Percentiles rank a stretch among this genome's conserved stretches.
Conservation (phyloP, 2,797 vertebrate species). For the Hipposideros larvatus region DNA sequence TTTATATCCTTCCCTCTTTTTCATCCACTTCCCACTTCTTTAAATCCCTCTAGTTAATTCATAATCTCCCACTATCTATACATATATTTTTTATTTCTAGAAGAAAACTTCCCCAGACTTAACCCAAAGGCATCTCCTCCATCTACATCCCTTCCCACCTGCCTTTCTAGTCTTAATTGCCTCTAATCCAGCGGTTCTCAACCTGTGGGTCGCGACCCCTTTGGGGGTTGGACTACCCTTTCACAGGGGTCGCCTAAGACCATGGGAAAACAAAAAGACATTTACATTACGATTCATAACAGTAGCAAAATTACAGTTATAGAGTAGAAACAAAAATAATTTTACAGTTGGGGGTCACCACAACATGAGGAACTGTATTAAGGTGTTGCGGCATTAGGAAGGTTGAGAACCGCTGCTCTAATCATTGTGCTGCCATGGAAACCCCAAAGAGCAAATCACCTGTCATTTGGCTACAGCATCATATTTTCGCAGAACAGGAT, state of each 20-base stretch:
- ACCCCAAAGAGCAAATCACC: not conserved
- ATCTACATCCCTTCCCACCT: fast-evolving
- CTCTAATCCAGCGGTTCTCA: not conserved
- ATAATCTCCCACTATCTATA: not conserved
- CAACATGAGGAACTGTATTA: too few relatives aligned
- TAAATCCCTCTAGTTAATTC: not conserved
- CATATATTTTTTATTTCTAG: not conserved
- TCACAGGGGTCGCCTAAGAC: too few relatives aligned
- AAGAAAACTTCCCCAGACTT: not conserved
- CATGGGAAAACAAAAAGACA: too few relatives aligned
- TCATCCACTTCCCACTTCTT: not conserved
- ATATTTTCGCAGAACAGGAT: not conserved
- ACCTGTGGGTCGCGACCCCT: too few relatives aligned
- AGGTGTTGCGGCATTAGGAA: too few relatives aligned
- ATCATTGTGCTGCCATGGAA: not conserved
- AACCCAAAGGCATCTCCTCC: not conserved
- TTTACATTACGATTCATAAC: too few relatives aligned
- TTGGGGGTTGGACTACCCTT: too few relatives aligned
- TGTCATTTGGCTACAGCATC: too few relatives aligned
- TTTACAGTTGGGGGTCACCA: too few relatives aligned
- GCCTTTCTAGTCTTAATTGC: not conserved
- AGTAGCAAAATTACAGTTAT: too few relatives aligned
- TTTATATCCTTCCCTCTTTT: not conserved
- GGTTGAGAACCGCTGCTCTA: not conserved
- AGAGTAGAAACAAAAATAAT: too few relatives aligned